phyloP scores from a whole-genome alignment of 2,797 vertebrate genomes.

The Typhlichthys subterraneus region DNA sequence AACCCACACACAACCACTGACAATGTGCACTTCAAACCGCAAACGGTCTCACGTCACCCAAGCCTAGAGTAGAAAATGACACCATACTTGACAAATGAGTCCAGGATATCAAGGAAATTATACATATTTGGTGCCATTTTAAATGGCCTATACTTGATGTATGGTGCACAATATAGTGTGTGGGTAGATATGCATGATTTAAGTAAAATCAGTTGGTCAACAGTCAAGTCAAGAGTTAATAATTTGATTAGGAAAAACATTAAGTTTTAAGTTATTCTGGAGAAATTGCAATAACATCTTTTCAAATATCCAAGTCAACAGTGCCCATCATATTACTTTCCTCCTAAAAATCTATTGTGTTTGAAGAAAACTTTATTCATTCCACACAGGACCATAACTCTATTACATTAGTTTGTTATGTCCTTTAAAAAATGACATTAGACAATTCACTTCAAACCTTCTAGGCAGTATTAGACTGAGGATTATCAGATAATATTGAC shows the following conservation, averaged over 20 bases:
- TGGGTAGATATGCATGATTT: background rate
- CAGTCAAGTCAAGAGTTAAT: background rate
- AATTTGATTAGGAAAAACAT: too few relatives aligned
- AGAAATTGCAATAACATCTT: too few relatives aligned
- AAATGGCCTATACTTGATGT: conserved; percentile 5
- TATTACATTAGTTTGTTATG: too few relatives aligned
- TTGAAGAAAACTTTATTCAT: background rate
- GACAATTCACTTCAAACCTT: too few relatives aligned
- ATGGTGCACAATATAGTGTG: background rate
- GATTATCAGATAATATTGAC: too few relatives aligned
- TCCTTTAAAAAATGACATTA: too few relatives aligned
- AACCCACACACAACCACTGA: conserved; percentile 54
- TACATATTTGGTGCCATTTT: conserved; percentile 30
- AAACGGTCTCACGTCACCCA: conserved; percentile 37
- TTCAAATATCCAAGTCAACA: too few relatives aligned
- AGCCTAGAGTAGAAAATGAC: conserved; percentile 49
- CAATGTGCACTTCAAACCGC: conserved; percentile 61
- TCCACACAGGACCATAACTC: background rate
- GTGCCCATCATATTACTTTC: background rate
- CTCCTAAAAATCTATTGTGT: background rate
- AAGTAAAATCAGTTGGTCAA: background rate
- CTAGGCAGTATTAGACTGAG: too few relatives aligned
- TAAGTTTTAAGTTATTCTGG: too few relatives aligned
- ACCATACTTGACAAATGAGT: conserved; percentile 39
- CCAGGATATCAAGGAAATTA: conserved; percentile 27